Conservation (phyloP, 2,113 vertebrate genomes). For the Microcebus murinus region DNA sequence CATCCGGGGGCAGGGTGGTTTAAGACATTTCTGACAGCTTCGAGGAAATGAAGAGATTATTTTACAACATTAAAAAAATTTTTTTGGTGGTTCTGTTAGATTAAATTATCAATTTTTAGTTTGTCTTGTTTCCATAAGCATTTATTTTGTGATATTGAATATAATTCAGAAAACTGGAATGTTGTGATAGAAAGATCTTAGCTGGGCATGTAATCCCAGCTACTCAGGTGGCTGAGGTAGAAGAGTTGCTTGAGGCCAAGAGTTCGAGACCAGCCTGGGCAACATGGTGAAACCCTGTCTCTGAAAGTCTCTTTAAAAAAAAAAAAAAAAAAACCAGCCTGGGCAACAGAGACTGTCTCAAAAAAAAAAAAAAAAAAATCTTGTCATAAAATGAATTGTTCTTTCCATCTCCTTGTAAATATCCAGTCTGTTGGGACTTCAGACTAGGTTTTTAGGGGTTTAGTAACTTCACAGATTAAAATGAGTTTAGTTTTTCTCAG, state of each 20-base stretch:
- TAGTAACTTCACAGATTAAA: not conserved
- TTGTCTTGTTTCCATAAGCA: not conserved
- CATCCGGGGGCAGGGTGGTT: not conserved
- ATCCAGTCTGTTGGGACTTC: slow-evolving; percentile 42
- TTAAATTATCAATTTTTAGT: not conserved
- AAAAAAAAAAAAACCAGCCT: no score
- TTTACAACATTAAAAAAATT: slow-evolving; percentile 38
- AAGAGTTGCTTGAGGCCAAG: no score
- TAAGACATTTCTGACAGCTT: not conserved
- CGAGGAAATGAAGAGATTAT: slow-evolving; percentile 13
- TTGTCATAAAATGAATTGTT: not conserved
- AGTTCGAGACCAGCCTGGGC: no score
- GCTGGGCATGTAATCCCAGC: no score
- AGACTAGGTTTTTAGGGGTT: not conserved
- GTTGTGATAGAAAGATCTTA: not conserved
- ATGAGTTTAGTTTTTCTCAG: not conserved
- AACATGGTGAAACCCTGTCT: no score
- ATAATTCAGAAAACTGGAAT: not conserved
- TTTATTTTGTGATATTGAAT: not conserved
- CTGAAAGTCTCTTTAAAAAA: no score
- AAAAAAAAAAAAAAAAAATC: no score
- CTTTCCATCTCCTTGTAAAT: slow-evolving; percentile 9
- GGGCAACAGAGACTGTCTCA: no score
- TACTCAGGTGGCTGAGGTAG: no score
- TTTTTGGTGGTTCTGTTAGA: not conserved